phyloP scores from a whole-genome alignment of 2,113 vertebrate genomes.

The Xenopus borealis region DNA sequence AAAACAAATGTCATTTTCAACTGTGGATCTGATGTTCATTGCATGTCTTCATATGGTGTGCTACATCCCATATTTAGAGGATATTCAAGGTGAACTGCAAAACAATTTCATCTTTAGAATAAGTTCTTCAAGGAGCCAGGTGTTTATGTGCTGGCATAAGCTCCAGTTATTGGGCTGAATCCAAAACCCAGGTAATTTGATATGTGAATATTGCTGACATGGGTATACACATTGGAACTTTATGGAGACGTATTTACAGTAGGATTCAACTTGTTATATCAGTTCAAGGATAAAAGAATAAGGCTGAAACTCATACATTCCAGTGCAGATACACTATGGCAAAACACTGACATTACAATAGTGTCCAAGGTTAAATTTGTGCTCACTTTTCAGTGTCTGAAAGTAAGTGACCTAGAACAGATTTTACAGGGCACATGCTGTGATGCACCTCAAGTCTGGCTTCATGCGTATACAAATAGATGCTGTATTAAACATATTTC shows the following conservation, averaged over 20 bases:
- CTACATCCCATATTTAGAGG: constrained; percentile 2
- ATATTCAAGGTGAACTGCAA: constrained; percentile 22
- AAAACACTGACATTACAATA: constrained; percentile 13
- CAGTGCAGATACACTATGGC: not conserved
- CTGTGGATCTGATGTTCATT: too few species aligned
- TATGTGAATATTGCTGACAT: constrained; percentile 43
- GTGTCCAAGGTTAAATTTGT: not conserved
- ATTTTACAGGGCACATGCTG: not conserved
- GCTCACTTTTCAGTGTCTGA: not conserved
- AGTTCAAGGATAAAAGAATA: constrained; percentile 14
- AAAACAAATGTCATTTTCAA: too few species aligned
- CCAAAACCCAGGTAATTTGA: constrained; percentile 42
- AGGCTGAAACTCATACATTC: not conserved
- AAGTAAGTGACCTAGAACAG: not conserved
- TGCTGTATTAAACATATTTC: too few species aligned
- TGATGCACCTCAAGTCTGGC: not conserved
- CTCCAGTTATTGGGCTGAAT: constrained; percentile 27
- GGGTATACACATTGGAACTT: constrained; percentile 35
- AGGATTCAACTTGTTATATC: constrained; percentile 24
- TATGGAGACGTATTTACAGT: constrained; percentile 26
- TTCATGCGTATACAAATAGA: too few species aligned
- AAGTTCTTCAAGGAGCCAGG: constrained; percentile 37
- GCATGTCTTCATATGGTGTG: not conserved
- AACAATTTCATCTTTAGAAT: constrained; percentile 28
- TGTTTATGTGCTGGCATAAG: constrained; percentile 41